Conservation (phyloP, 2,888 invertebrate genomes). For the Cyclophora punctaria region DNA sequence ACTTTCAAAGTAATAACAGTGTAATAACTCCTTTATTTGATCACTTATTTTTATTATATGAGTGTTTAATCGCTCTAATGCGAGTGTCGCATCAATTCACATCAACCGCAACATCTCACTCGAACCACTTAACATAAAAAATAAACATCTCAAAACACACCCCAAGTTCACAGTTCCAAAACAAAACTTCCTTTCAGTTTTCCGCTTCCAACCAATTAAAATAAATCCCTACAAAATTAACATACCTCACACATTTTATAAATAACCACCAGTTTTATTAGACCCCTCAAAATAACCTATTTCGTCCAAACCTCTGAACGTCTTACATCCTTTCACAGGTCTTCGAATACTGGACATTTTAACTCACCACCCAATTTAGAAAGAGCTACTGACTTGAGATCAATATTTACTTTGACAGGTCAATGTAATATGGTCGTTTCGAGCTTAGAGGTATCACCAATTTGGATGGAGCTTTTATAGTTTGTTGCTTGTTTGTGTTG, state of each 20-base stretch:
- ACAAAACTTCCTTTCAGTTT: conserved; percentile 36
- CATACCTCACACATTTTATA: conserved; percentile 45
- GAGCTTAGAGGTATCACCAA: conserved; percentile 5
- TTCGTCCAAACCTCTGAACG: neutral
- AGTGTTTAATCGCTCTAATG: too few species aligned
- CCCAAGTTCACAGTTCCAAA: conserved; percentile 21
- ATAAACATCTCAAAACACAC: conserved; percentile 25
- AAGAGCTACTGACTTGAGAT: too few species aligned
- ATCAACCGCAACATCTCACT: conserved; percentile 10
- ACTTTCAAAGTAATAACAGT: too few species aligned
- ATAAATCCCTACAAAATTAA: conserved; percentile 55
- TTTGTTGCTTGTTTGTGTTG: neutral
- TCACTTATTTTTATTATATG: too few species aligned
- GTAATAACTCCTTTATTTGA: too few species aligned
- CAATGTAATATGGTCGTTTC: conserved; percentile 37
- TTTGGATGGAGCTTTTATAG: neutral
- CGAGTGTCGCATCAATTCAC: too few species aligned
- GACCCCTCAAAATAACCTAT: conserved; percentile 4
- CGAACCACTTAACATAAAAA: conserved; percentile 17
- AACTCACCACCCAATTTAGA: conserved; percentile 6
- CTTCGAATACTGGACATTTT: conserved; percentile 37
- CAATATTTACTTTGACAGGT: conserved; percentile 9
- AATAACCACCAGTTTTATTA: neutral
- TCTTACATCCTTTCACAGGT: conserved; percentile 11
- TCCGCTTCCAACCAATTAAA: conserved; percentile 41